Evolutionary conservation across 2,888 invertebrate genomes (phyloP).

Genomic region (Tetanocera ferruginea): DNA sequence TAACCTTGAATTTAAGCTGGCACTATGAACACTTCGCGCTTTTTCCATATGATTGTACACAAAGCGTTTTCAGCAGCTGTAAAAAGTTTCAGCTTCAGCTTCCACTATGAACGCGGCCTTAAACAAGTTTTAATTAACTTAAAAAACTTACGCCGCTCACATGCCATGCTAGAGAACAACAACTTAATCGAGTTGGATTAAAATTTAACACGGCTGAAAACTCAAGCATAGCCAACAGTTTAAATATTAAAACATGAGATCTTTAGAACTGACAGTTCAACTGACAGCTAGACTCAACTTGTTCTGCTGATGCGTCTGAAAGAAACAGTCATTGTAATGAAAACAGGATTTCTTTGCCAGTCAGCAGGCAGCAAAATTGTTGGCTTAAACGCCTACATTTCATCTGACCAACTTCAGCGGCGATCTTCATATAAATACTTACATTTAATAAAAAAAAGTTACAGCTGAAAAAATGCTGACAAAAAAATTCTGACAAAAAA

Average conservation of each 20-base stretch:
- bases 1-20: too few relatives aligned
- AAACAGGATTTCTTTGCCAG: slow-evolving; percentile 2
- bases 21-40: too few relatives aligned
- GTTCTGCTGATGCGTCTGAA: neutral
- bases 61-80: too few relatives aligned
- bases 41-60: too few relatives aligned
- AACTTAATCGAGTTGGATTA: slow-evolving; percentile 10
- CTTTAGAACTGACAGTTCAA: neutral
- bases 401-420: neutral
- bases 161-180: neutral
- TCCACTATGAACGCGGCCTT: too few relatives aligned
- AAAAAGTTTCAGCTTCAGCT: too few relatives aligned
- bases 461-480: neutral
- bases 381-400: slow-evolving; percentile 1
- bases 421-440: neutral
- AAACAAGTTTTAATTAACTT: slow-evolving; percentile 15
- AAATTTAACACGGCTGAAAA: neutral
- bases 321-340: neutral
- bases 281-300: slow-evolving; percentile 16
- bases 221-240: neutral
- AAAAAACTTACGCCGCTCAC: slow-evolving; percentile 7
- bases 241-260: neutral
- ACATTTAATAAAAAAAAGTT: neutral
- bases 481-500: neutral
- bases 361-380: neutral